Conservation (phyloP, 2,797 vertebrate genomes). For the Sparidentex hasta region DNA sequence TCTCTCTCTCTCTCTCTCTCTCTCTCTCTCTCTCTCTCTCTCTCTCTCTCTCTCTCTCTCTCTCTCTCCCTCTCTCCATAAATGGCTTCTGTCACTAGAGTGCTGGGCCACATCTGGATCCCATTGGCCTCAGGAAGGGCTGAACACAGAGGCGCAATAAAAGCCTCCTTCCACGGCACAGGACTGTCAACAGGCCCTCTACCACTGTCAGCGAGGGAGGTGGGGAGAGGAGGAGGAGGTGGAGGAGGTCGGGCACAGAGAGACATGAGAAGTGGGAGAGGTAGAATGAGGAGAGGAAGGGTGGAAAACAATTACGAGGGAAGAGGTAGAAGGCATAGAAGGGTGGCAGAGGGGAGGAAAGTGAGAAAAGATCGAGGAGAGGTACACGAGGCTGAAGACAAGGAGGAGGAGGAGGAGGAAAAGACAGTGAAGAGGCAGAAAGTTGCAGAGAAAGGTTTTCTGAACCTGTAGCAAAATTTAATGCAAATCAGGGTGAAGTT, state of each 20-base stretch:
- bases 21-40: slow-evolving; percentile 52
- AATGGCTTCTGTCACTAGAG: slow-evolving; percentile 72
- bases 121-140: slow-evolving; percentile 75
- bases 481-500: background rate
- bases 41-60: slow-evolving; percentile 14
- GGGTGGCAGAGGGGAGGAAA: background rate
- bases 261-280: background rate
- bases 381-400: background rate
- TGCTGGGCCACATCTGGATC: slow-evolving; percentile 78
- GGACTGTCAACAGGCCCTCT: slow-evolving; percentile 65
- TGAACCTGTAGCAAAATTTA: background rate
- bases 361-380: background rate
- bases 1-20: slow-evolving; percentile 47
- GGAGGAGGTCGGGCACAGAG: background rate
- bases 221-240: background rate
- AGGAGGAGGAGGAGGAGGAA: no score
- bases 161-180: slow-evolving; percentile 62
- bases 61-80: slow-evolving; percentile 59
- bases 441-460: background rate
- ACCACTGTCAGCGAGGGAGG: slow-evolving; percentile 30
- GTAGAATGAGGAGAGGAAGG: background rate
- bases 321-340: background rate
- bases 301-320: background rate
- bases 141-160: slow-evolving; percentile 74
- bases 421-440: background rate